A percentile compares a stretch with the other conserved stretches of the same genome.
phyloP scores from a whole-genome alignment of 1,140 invertebrate genomes.

The Drosophila murphyi region DNA sequence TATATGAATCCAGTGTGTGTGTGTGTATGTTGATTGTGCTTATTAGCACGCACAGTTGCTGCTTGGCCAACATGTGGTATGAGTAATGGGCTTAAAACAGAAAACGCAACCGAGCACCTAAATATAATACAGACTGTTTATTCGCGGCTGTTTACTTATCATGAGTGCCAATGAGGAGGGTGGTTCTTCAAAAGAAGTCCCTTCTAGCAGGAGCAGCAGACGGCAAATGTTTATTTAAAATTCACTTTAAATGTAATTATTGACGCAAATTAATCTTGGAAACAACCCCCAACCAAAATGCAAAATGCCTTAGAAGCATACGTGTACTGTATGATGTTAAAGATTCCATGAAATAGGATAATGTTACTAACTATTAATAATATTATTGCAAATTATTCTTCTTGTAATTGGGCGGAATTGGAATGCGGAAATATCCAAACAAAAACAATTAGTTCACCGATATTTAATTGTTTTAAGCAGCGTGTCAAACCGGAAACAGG shows the following conservation, averaged over 20 bases:
- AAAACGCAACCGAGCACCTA: constrained; percentile 30
- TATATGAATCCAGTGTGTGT: constrained; percentile 33
- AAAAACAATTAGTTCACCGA: no score
- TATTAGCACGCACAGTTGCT: constrained; percentile 13
- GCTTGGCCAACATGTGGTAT: constrained; percentile 64
- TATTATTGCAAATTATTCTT: no score
- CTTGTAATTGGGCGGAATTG: no score
- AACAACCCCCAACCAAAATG: background rate
- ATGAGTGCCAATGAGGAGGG: background rate
- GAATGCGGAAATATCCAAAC: no score
- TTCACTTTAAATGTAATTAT: constrained; percentile 49
- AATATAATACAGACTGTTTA: constrained; percentile 60
- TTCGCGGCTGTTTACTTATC: constrained; percentile 34
- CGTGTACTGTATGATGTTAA: no score
- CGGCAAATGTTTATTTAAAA: constrained; percentile 46
- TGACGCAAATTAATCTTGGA: constrained; percentile 28
- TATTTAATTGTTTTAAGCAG: no score
- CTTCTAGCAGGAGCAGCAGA: background rate
- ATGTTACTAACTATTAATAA: no score
- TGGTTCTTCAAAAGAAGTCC: background rate
- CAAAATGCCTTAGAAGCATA: background rate
- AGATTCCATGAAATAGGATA: no score
- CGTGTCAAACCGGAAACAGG: no score
- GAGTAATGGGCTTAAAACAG: constrained; percentile 61
- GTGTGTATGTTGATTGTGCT: constrained; percentile 12